Base-by-base conservation (phyloP, 2,888 invertebrate genomes). In the Deilephila porcellus region DNA sequence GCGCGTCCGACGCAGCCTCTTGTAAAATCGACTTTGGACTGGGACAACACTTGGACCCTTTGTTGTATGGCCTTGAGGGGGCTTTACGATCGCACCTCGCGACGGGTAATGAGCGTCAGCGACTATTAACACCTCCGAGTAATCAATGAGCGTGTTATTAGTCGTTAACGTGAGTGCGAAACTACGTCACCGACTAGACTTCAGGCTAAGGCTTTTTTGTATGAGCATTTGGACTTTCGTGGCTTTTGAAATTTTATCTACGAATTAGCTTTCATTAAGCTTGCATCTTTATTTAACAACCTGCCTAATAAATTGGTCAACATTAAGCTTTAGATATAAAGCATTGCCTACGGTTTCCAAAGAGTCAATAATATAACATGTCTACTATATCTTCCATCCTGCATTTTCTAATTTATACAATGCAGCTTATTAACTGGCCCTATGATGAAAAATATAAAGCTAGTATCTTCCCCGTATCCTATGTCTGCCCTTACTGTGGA, bases 21-120 rank as follows among this genome's bases (percentile, higher is more conserved):
- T 93, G 92, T 94, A 92, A 92, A 91, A 90, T 91, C 91, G 92
- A 92, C 92, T 93, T 90, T 89, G 88, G 89, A 88, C 88, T 89
- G 88, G 88, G 89, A 91, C 89, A 90, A 89, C 90, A 90, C 90
- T 90, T 90, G 86, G 90, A 86, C 81, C 92, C 89, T 93, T 94
- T 93, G 93, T 93, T 87, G 79, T 80, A 71, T 86, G 90, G 88
- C 93, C 93, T 93, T 93, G 92, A 86, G 84, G 86, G 83, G 83
- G 88, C 90, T 94, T 94, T 94, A 94, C 90, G 93, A 93, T 87
- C 88, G 81, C 84, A 86, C 88, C 86, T 89, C 84, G 83, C 82
- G 82, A 80, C 77, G 78, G 83, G 89, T 91, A 92, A 92, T 91
- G 87, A 91, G 88, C 88, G 88, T 91, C 92, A 91, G 90, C 90